Evolutionary conservation across 1,140 invertebrate genomes (phyloP), one percentile per base, ranked within the genome.

Genomic region (Drosophila mauritiana): DNA sequence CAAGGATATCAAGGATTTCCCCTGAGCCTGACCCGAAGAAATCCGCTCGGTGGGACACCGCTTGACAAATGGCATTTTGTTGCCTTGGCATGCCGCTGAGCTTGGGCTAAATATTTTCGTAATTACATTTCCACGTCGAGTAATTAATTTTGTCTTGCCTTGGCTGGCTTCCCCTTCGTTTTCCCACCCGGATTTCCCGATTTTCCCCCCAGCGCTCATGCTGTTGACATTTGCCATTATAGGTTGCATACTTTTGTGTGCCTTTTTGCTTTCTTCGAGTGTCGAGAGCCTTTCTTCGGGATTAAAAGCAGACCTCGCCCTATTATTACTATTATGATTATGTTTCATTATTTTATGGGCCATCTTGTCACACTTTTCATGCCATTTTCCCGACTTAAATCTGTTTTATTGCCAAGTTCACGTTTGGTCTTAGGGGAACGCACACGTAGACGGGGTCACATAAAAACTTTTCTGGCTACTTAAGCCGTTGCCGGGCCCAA

Each of bases 111-210:
- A 91, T 91, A 91, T 91, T 91, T 91, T 91, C 90, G 86, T 91
- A 91, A 91, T 91, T 91, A 91, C 90, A 91, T 91, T 91, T 91
- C 86, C 90, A 89, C 90, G 90, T 84, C 78, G 86, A 91, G 90
- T 91, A 91, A 91, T 91, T 91, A 91, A 91, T 91, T 91, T 91
- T 91, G 80, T 91, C 90, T 89, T 75, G 73, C 78, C 77, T 75
- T 89, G 72, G 62, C 74, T 73, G 55, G 55, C 55, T 69, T 53
- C 55, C 27, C 22, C 43, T 12, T 31, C 27, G 48, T n/a, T 46
- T 22, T 11, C 4, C 42, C n/a, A 1, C 11, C 11, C 55, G 2
- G 20, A 11, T 37, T 42, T 42, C 11, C 22, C 55, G 64, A 68
- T 53, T 56, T 42, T 43, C 39, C 39, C 40, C 25, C 20, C 20